Evolutionary conservation across 2,888 invertebrate genomes (phyloP), one percentile per base, ranked within the genome.

Genomic region (Eledona agricola): DNA sequence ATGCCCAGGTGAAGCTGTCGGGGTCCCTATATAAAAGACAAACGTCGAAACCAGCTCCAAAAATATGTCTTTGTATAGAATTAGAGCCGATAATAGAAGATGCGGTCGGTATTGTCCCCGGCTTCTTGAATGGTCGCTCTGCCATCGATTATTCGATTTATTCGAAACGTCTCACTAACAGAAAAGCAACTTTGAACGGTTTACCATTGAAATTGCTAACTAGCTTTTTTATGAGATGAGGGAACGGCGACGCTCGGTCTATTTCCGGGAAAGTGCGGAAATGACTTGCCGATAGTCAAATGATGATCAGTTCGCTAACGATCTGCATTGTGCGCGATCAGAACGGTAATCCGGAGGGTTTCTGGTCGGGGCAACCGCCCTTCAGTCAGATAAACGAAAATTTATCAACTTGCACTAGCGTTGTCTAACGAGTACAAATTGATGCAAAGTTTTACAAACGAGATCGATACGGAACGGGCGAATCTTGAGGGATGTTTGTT

Each of bases 251-350:
- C 61, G 49, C 32, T 50, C 16, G 59, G 62, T 64, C 68, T 61
- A 63, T 64, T 70, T 68, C 67, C 69, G 62, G 46, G 37, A 46
- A 34, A 55, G 42, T 15, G 26, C 64, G 66, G 69, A 67, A 65
- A 66, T 68, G 67, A 69, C 69, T 69, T 63, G 62, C 59, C 63
- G 63, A 69, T 69, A 67, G 67, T 63, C 58, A 68, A 68, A 70
- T 67, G 70, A 69, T 67, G 67, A 65, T 65, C 65, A 59, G 57
- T 57, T 55, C 62, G 61, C 64, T 71, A 71, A 70, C 69, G 70
- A 71, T 66, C 63, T 51, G 57, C 60, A 69, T 69, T 69, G 68
- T 67, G 23, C 46, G 51, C 25, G 47, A 47, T 42, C 43, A 45
- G 43, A 52, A 55, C 55, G 42, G 50, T 58, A 59, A 58, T 59